Evolutionary conservation across 1,140 invertebrate species (phyloP).

Genomic region (Pseudoatta argentina): DNA sequence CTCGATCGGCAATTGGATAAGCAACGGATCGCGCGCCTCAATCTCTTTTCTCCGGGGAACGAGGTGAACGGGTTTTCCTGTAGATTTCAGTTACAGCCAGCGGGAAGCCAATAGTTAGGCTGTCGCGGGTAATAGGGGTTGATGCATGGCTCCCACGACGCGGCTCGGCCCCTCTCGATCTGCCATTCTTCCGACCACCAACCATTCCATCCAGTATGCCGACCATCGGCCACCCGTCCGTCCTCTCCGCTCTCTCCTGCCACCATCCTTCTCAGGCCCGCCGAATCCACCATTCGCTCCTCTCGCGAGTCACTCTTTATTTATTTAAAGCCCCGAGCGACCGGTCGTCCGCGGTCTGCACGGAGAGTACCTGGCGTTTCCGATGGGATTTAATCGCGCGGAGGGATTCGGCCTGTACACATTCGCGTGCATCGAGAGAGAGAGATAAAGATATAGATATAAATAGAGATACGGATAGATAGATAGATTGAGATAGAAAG

Average conservation of each 20-base stretch:
- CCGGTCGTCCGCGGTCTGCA: constrained; percentile 61
- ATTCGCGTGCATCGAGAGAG: not conserved
- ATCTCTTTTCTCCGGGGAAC: not conserved
- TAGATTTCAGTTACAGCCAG: constrained; percentile 78
- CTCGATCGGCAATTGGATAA: not conserved
- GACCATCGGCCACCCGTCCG: not conserved
- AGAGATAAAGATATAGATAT: not conserved
- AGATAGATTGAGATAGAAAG: not conserved
- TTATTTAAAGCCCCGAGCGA: constrained; percentile 78
- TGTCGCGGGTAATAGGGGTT: constrained; percentile 76
- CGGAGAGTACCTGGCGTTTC: constrained; percentile 53
- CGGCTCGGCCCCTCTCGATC: constrained; percentile 61
- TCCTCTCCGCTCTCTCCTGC: not conserved
- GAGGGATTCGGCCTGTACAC: constrained; percentile 10
- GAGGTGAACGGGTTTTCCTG: constrained; percentile 45
- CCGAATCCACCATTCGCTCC: constrained; percentile 48
- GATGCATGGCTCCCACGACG: constrained; percentile 78
- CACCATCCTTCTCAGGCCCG: constrained; percentile 53
- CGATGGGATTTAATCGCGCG: constrained; percentile 60
- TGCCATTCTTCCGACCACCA: constrained; percentile 60
- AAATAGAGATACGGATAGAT: not conserved
- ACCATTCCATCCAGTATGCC: not conserved
- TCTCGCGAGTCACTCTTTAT: constrained; percentile 74
- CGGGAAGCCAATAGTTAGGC: constrained; percentile 71
- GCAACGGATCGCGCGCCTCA: not conserved